Evolutionary conservation across 2,797 vertebrate genomes (phyloP), one percentile per base, ranked within the genome.

Genomic region (Bradypodion pumilum): DNA sequence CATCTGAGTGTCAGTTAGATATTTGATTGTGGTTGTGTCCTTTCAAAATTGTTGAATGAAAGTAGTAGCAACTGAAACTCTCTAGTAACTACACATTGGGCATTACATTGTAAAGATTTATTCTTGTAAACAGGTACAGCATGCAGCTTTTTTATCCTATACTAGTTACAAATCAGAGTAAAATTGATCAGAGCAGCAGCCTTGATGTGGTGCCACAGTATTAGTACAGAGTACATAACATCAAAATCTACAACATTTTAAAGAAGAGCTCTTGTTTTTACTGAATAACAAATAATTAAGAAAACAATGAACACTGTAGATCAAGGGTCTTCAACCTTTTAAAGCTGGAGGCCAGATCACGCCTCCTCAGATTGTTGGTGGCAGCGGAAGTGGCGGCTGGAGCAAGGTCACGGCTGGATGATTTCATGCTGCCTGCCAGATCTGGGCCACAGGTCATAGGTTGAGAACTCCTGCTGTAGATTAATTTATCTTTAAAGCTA

Each of bases 41-140:
- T 1, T 15, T 40, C 23, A 85, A 88, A 40, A 2, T 70, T 42
- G 25, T 29, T 73, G 29, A 35, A 89, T 84, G 15, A 81, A 72
- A 29, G 25, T 90, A 13, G 37, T 74, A 35, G 74, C 62, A 86
- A 3, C 0, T 13, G 15, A 23, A 7, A 23, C 2, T 87, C 32
- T 60, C 37, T 27, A 29, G 19, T 56, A 68, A 66, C 60, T 19
- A 77, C 74, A 80, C 1, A 87, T 0, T 5, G 83, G 1, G 85
- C 46, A 80, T 75, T 85, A 89, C 87, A 85, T 78, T 83, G 6
- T 81, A 88, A 91, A 52, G 1, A 89, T 4, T 10, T 85, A 89
- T 89, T 25, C n/a, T 77, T 85, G 81, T 77, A 32, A 2, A 59
- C 81, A 52, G 82, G 49, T 86, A 85, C 56, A 84, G 59, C 7